Conservation (phyloP, 2,113 vertebrate species). For the Eretmochelys imbricata region DNA sequence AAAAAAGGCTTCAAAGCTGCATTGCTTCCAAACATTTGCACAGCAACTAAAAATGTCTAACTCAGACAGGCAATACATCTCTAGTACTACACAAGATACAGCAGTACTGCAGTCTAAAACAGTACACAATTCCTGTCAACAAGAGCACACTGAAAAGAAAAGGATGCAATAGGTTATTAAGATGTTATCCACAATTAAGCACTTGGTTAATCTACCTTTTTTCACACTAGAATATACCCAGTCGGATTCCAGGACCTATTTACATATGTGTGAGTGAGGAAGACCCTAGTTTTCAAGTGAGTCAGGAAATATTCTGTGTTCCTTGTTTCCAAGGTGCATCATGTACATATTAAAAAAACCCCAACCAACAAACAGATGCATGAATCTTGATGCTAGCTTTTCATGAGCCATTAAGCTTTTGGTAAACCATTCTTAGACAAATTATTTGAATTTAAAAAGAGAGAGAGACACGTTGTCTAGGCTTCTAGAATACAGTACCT, state of each 20-base stretch:
- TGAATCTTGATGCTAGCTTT: slow-evolving; percentile 43
- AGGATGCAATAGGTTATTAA: slow-evolving; percentile 52
- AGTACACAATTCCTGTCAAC: slow-evolving; percentile 83
- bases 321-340: slow-evolving; percentile 71
- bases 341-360: slow-evolving; percentile 30
- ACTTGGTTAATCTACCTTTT: slow-evolving; percentile 65
- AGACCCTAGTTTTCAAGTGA: slow-evolving; percentile 85
- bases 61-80: slow-evolving; percentile 77
- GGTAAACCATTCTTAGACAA: slow-evolving; percentile 38
- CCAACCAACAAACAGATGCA: neutral
- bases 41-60: slow-evolving; percentile 78
- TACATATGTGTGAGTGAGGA: slow-evolving; percentile 76
- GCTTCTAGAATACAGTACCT: slow-evolving; percentile 1
- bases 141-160: slow-evolving; percentile 75
- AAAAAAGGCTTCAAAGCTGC: slow-evolving; percentile 76
- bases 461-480: neutral
- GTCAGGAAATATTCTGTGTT: slow-evolving; percentile 79
- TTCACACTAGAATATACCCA: slow-evolving; percentile 60
- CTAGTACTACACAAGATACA: slow-evolving; percentile 85
- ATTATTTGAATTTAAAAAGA: neutral
- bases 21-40: slow-evolving; percentile 81
- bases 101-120: slow-evolving; percentile 83
- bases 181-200: slow-evolving; percentile 74
- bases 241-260: slow-evolving; percentile 75
- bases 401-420: slow-evolving; percentile 36